Evolutionary conservation across 2,888 invertebrate species (phyloP), one percentile per base, ranked within the genome.

Genomic region (Ptilodon capucinus): DNA sequence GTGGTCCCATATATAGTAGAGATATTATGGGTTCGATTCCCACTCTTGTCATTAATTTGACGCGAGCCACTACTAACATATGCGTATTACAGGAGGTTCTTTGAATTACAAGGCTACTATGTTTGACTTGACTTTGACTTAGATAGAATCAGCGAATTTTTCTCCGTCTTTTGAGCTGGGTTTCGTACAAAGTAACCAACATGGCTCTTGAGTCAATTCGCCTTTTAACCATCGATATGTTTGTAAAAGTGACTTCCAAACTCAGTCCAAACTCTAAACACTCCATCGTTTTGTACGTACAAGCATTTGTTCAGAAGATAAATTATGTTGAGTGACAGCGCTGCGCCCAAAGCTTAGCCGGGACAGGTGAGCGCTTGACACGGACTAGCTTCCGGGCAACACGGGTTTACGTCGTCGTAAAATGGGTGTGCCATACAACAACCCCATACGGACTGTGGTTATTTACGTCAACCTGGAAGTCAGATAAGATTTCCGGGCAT

Each of bases 361-460:
- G 45, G 54, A 66, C 60, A 63, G 63, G 64, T 64, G 51, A 61
- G 46, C 43, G 38, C 38, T 14, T 36, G 18, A 39, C 44, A 42
- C 23, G 30, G 38, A 46, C 43, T 57, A 39, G 57, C 59, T 59
- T 57, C 60, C 48, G 51, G 52, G 30, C 23, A 57, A 57, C 51
- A 53, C 40, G 50, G 48, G 51, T 74, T 74, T 69, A 72, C 54
- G 61, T 43, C 54, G 49, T 60, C 72, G 63, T 74, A 70, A 74
- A 74, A 51, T 48, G 43, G 56, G 59, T 17, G 9, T 59, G 55
- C 44, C 40, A 49, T 45, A 44, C 23, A 46, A 55, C 46, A 34
- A 32, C 21, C 32, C 40, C 46, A 55, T 49, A 52, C 46, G 54
- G 47, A 43, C 46, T 46, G 42, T 59, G 51, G 63, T 59, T 60